These are phyloP conservation scores for Zosterops borbonicus DNA, from an alignment of 2,113 vertebrate genomes.

Conservation along the genomic window DNA sequence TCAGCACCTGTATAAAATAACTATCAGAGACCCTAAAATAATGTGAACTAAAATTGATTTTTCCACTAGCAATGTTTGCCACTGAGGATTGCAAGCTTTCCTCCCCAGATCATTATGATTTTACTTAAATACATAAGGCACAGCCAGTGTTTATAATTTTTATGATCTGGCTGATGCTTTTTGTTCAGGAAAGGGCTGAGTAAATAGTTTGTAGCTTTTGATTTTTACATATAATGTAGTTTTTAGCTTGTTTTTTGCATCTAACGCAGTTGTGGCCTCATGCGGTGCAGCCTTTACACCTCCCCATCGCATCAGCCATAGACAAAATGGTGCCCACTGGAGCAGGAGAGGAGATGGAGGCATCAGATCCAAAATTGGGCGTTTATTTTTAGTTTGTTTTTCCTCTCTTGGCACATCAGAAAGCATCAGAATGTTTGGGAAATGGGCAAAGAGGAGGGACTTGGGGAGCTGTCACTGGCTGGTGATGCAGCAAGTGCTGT, in stretches of 20 bases:
- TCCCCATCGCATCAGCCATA: fast-evolving
- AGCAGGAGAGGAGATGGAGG: background rate
- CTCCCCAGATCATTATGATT: background rate
- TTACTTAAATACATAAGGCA: background rate
- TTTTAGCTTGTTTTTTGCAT: background rate
- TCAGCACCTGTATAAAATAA: background rate
- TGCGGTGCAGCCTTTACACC: background rate
- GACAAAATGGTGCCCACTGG: background rate
- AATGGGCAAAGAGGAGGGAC: background rate
- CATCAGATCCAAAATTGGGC: background rate
- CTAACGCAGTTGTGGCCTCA: fast-evolving
- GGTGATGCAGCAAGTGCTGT: background rate
- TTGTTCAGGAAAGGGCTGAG: background rate
- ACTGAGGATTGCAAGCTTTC: background rate
- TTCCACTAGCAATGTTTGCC: background rate
- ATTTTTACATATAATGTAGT: background rate
- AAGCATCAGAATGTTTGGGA: background rate
- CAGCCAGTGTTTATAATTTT: background rate
- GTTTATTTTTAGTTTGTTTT: background rate
- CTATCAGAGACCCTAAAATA: background rate
- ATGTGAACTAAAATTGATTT: background rate
- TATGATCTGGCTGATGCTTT: background rate
- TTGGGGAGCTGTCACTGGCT: background rate
- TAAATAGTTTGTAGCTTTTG: background rate
- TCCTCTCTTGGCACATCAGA: background rate